Conservation (phyloP, 2,797 vertebrate species). For the Enteromius anoplus region DNA sequence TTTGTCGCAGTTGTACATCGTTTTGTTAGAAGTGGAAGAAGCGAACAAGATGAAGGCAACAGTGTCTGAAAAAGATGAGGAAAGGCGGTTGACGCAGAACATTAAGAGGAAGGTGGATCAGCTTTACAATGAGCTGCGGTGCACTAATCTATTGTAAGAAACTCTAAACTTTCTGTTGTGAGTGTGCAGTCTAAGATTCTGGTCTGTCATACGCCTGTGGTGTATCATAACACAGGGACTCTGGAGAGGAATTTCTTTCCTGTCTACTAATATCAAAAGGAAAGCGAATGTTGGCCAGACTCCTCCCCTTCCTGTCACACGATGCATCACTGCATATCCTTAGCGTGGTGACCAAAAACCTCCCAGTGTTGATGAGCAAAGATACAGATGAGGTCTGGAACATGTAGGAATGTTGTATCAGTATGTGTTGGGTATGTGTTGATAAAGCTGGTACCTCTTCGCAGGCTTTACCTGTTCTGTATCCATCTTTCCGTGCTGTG, state of each 20-base stretch:
- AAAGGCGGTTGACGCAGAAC: slow-evolving; percentile 69
- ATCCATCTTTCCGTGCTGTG: slow-evolving; percentile 80
- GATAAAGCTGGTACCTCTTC: slow-evolving; percentile 17
- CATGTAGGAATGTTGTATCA: not conserved
- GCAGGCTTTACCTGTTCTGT: slow-evolving; percentile 88
- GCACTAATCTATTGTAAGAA: slow-evolving; percentile 79
- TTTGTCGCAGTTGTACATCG: slow-evolving; percentile 82
- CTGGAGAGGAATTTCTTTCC: slow-evolving; percentile 85
- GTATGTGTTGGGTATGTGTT: not conserved
- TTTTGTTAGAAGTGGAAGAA: slow-evolving; percentile 88
- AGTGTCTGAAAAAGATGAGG: slow-evolving; percentile 69
- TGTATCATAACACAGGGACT: slow-evolving; percentile 73
- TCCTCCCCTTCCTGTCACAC: slow-evolving; percentile 83
- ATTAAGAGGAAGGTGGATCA: slow-evolving; percentile 77
- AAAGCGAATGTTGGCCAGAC: slow-evolving; percentile 82
- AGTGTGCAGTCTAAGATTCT: not conserved
- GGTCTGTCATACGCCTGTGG: not conserved
- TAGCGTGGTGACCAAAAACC: slow-evolving; percentile 76
- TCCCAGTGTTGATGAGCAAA: slow-evolving; percentile 86
- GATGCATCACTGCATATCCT: slow-evolving; percentile 79
- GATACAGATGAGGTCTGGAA: slow-evolving; percentile 81
- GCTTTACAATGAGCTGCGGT: slow-evolving; percentile 80
- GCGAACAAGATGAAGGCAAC: slow-evolving; percentile 71
- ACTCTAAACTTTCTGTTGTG: not conserved
- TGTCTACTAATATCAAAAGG: slow-evolving; percentile 89